A percentile compares a stretch with the other conserved stretches of the same genome.
Conservation (phyloP, 2,797 vertebrate species). For the Xenentodon cancila region DNA sequence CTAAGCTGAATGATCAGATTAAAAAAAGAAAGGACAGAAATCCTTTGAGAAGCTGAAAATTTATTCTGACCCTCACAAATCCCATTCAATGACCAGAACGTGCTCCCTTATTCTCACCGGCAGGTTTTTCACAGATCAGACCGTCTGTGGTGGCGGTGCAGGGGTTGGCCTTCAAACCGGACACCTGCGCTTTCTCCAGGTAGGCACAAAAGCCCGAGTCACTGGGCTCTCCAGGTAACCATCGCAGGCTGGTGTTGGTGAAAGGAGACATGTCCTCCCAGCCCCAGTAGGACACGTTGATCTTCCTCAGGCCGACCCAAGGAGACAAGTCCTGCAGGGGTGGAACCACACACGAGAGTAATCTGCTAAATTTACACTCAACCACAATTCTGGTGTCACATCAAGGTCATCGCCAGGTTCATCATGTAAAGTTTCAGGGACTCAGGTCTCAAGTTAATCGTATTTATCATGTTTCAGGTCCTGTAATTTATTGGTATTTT, state of each 20-base stretch:
- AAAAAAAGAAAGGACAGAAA: too few species aligned
- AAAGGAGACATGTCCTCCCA: slow-evolving; percentile 94
- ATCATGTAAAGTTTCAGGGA: too few species aligned
- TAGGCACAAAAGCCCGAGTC: slow-evolving; percentile 94
- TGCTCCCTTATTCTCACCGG: slow-evolving; percentile 73
- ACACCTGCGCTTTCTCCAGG: slow-evolving; percentile 84
- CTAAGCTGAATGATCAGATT: too few species aligned
- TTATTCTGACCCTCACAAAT: too few species aligned
- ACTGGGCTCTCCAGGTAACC: slow-evolving; percentile 91
- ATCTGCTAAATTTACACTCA: too few species aligned
- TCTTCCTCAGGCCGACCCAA: slow-evolving; percentile 93
- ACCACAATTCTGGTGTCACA: too few species aligned
- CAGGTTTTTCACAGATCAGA: slow-evolving; percentile 90
- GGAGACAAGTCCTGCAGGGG: slow-evolving; percentile 73
- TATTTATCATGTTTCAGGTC: too few species aligned
- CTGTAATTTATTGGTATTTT: too few species aligned
- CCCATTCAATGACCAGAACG: background rate
- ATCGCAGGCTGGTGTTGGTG: slow-evolving; percentile 89
- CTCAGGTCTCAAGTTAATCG: too few species aligned
- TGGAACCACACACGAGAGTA: background rate
- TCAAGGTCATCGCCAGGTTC: too few species aligned
- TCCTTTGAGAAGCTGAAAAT: too few species aligned
- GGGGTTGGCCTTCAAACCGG: slow-evolving; percentile 89
- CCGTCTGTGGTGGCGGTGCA: slow-evolving; percentile 90
- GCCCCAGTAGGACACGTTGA: slow-evolving; percentile 95